phyloP scores from a whole-genome alignment of 2,888 invertebrate species.

The Trissonchulus latispiculum region DNA sequence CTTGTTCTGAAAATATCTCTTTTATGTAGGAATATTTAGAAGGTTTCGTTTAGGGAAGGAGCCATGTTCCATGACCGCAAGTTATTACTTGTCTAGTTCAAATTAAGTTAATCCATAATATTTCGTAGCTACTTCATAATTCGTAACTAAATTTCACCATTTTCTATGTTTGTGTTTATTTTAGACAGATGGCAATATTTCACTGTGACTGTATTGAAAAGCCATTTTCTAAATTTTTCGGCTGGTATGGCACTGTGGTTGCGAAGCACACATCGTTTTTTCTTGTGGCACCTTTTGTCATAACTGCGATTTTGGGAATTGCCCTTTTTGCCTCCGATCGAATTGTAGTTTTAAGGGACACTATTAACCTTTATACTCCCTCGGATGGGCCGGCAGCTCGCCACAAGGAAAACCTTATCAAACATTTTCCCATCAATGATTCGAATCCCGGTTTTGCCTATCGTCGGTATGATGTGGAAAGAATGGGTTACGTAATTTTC shows the following conservation, averaged over 20 bases:
- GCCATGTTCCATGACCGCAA: too few relatives aligned
- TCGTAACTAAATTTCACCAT: too few relatives aligned
- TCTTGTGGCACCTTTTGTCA: neutral
- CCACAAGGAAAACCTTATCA: neutral
- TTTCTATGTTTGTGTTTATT: neutral
- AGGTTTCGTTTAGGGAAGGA: too few relatives aligned
- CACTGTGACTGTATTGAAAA: neutral
- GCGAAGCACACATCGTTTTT: neutral
- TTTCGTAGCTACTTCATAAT: too few relatives aligned
- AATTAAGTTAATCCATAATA: too few relatives aligned
- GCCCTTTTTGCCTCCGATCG: neutral
- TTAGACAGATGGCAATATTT: neutral
- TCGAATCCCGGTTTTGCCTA: neutral
- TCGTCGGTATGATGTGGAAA: neutral
- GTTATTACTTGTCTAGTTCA: too few relatives aligned
- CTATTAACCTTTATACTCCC: neutral
- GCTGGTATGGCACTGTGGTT: neutral
- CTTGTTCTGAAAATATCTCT: too few relatives aligned
- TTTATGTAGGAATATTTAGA: too few relatives aligned
- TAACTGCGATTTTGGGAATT: neutral
- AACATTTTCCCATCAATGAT: constrained; percentile 1
- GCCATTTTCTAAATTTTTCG: constrained; percentile 1
- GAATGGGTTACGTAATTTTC: neutral
- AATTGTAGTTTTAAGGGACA: neutral
- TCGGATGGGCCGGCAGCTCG: neutral